Evolutionary conservation across 2,797 vertebrate species (phyloP).

Genomic region (Geotria australis): DNA sequence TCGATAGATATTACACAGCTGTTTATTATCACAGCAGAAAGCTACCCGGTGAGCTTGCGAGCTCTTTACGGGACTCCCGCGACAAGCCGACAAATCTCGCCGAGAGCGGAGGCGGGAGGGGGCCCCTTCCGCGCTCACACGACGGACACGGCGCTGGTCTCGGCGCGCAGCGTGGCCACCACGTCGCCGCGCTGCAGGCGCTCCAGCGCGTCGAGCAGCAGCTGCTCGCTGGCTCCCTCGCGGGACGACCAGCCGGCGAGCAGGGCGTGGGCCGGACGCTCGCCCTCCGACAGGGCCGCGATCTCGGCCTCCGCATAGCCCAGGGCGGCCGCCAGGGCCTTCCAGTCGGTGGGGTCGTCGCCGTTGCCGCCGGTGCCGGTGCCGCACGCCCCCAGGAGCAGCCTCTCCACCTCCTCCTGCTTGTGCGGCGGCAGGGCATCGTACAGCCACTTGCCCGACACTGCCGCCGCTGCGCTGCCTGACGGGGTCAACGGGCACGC

Average conservation of each 20-base stretch:
- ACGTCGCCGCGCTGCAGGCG: slow-evolving; percentile 63
- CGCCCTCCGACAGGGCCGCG: slow-evolving; percentile 41
- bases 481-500: too few relatives aligned
- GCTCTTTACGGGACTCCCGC: too few relatives aligned
- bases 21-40: too few relatives aligned
- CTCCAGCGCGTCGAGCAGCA: slow-evolving; percentile 42
- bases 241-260: slow-evolving; percentile 51
- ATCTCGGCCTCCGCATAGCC: slow-evolving; percentile 67
- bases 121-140: slow-evolving; percentile 8
- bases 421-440: slow-evolving; percentile 19
- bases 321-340: slow-evolving; percentile 48
- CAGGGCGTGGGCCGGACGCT: slow-evolving; percentile 36
- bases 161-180: slow-evolving; percentile 37
- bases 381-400: slow-evolving; percentile 15
- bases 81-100: too few relatives aligned
- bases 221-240: slow-evolving; percentile 51
- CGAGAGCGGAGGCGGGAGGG: too few relatives aligned
- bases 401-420: slow-evolving; percentile 43
- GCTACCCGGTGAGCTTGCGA: too few relatives aligned
- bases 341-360: slow-evolving; percentile 44
- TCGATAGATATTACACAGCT: too few relatives aligned
- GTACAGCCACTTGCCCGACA: slow-evolving; percentile 10
- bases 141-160: slow-evolving; percentile 54
- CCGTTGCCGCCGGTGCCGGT: slow-evolving; percentile 2
- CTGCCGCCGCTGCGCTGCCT: too few relatives aligned